Evolutionary conservation across 1,140 invertebrate genomes (phyloP), one percentile per base, ranked within the genome.

Genomic region (Diploscapter pachys): DNA sequence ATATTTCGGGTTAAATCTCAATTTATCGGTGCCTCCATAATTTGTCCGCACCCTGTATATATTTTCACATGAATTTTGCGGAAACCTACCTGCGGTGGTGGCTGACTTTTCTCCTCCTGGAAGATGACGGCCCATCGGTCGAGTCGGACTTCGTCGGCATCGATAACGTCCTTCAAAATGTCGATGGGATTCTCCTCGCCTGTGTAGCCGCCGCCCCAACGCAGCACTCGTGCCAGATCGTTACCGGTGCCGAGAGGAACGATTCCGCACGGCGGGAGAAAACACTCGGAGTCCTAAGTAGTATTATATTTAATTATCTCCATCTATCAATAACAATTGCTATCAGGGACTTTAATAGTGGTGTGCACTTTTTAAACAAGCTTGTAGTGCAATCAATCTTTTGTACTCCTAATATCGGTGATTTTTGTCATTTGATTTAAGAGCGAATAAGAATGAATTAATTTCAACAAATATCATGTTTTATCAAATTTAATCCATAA

Each of bases 61-160:
- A 31, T 31, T 31, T 31, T 31, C 31, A 31, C 31, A 31, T 31
- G 31, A 31, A 31, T 31, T 31, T 31, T 31, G 31, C 31, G 31
- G 31, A 31, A 31, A 31, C 31, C 31, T 31, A 31, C 31, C 31
- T 68, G 80, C 52, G 83, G 81, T 73, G 88, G 87, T 69, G 86
- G 93, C 86, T 93, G 91, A 66, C 88, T 86, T 79, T 90, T 89
- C 31, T 31, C 31, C 48, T 89, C 87, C 89, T 97, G 94, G 88
- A 99, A 98, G 64, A 99, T 95, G 4, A 99, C 96, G 3, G 96
- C 98, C 89, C 89, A 90, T 84, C 96, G 90, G 88, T 99, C 96
- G 72, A 99, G 89, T 74, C 93, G 91, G 82, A 99, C 97, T 88
- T 98, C 95, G 86, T 99, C 96, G 13, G 97, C 97, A 85, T 99